Percentiles rank a stretch among this genome's conserved stretches.
Evolutionary conservation across 1,140 invertebrate genomes (phyloP).

Genomic region (Trichonephila inaurata): DNA sequence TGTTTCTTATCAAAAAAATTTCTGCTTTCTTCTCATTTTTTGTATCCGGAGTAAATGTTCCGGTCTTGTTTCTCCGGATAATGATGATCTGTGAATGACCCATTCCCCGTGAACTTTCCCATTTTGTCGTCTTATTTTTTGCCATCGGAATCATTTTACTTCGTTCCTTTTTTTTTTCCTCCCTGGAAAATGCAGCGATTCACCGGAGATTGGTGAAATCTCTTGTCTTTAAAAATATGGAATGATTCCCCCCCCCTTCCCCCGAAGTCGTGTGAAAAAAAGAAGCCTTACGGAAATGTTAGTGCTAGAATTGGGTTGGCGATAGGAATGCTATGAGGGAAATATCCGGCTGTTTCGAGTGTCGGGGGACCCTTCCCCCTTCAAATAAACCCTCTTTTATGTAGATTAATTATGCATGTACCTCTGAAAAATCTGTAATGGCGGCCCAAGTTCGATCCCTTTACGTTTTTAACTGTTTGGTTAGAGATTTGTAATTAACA

Average conservation of each 20-base stretch:
- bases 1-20: neutral
- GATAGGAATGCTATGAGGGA: neutral
- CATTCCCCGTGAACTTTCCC: neutral
- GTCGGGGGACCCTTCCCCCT: too few relatives aligned
- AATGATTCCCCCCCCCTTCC: neutral
- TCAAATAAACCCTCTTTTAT: too few relatives aligned
- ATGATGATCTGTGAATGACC: neutral
- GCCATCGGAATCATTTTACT: neutral
- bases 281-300: neutral
- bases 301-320: neutral
- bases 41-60: neutral
- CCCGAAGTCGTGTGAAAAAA: neutral
- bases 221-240: slow-evolving; percentile 31
- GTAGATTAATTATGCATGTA: too few relatives aligned
- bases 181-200: neutral
- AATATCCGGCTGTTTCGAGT: neutral
- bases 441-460: too few relatives aligned
- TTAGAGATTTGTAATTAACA: too few relatives aligned
- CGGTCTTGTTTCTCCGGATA: neutral
- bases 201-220: slow-evolving; percentile 14
- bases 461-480: too few relatives aligned
- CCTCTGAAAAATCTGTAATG: too few relatives aligned
- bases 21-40: neutral
- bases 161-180: neutral
- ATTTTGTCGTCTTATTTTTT: neutral